Conservation (phyloP, 1,140 invertebrate species). For the Drosophila miranda region DNA sequence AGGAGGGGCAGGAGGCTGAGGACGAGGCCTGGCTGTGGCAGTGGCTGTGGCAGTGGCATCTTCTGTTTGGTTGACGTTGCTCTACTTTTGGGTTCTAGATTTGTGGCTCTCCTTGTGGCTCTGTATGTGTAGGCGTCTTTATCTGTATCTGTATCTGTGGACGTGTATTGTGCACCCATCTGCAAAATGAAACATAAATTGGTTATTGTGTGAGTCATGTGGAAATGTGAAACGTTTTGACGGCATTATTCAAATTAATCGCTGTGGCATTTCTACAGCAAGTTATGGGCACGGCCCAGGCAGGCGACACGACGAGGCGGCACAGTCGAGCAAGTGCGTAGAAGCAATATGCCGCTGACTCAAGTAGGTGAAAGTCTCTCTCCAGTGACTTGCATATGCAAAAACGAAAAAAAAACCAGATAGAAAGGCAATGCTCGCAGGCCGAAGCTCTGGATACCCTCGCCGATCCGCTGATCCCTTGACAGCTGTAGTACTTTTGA, state of each 20-base stretch:
- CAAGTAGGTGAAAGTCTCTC: slow-evolving; percentile 76
- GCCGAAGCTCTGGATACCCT: too few relatives aligned
- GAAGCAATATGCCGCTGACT: slow-evolving; percentile 56
- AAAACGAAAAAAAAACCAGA: slow-evolving; percentile 40
- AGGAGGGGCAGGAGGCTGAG: slow-evolving; percentile 33
- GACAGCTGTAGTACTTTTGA: too few relatives aligned
- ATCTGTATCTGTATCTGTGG: slow-evolving; percentile 27
- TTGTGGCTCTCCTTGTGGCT: slow-evolving; percentile 33
- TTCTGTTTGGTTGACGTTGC: slow-evolving; percentile 18
- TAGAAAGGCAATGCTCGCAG: too few relatives aligned
- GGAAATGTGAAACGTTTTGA: slow-evolving; percentile 61
- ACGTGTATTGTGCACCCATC: slow-evolving; percentile 58
- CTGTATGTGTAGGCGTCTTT: slow-evolving; percentile 25
- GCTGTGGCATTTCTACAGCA: slow-evolving; percentile 43
- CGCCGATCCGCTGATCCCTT: too few relatives aligned
- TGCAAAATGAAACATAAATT: slow-evolving; percentile 41
- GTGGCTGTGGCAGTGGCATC: slow-evolving; percentile 38
- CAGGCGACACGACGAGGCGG: not conserved
- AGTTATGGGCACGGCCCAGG: slow-evolving; percentile 45
- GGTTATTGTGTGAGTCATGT: slow-evolving; percentile 48
- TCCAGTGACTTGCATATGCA: slow-evolving; percentile 76
- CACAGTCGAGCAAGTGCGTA: slow-evolving; percentile 69
- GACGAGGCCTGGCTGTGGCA: slow-evolving; percentile 21
- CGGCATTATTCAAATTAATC: slow-evolving; percentile 50
- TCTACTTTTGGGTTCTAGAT: slow-evolving; percentile 23